Base-by-base conservation (phyloP, 2,113 vertebrate genomes). In the Craseonycteris thonglongyai region DNA sequence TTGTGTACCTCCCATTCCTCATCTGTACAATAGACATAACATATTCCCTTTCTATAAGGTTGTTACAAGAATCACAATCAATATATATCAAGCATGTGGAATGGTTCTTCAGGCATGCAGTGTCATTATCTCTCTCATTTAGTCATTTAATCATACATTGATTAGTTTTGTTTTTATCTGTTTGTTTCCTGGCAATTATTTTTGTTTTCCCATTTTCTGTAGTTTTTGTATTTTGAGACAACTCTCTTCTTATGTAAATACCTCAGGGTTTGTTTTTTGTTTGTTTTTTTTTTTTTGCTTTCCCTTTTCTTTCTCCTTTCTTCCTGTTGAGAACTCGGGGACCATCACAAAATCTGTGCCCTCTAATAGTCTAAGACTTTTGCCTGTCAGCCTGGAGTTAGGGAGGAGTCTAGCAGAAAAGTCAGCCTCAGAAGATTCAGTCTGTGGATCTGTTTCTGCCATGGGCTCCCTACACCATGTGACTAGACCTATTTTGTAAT, bases 361-460 rank as follows among this genome's bases (percentile, higher is more conserved):
- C 58, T 82, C 80, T 84, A 92, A 82, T 72, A 88, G 69, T 81
- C 26, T 30, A 88, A 91, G 42, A 40, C 68, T 93, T 93, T 95
- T 81, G 63, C 86, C 49, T 65, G n/a, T 74, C 80, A 81, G 14
- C 45, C 47, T 81, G 45, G 58, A 93, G 38, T 88, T 85, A 35
- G 38, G 72, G n/a, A 90, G n/a, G 42, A 71, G 51, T 85, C 59
- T 59, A 90, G 63, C 54, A 88, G 66, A 97, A 90, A 96, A 93
- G 42, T 59, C 80, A 94, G 65, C 30, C 71, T 85, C 59, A 47
- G 42, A 95, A 93, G 75, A 93, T 69, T 54, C 35, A 33, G 56
- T 66, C 69, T 35, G 15, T 66, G 38, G 49, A 47, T 81, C 30
- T 63, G 26, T 81, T 78, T 75, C 93, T 90, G 80, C 76, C 76